phyloP scores from a whole-genome alignment of 2,888 invertebrate genomes.

The Lasioglossum villosulum region DNA sequence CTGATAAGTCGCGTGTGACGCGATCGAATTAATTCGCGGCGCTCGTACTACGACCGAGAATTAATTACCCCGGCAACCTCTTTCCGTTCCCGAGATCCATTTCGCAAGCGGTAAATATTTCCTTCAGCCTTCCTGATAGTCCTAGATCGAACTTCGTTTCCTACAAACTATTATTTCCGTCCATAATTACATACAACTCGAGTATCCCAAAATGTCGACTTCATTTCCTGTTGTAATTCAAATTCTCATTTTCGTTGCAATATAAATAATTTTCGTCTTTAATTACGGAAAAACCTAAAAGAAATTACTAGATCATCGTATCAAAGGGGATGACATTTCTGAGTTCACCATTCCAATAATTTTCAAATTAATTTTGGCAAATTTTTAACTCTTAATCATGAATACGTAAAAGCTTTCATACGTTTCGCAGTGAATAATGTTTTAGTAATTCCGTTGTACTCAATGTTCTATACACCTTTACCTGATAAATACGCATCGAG shows the following conservation, averaged over 20 bases:
- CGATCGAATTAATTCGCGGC: constrained; percentile 53
- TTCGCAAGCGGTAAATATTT: background rate
- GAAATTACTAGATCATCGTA: too few species aligned
- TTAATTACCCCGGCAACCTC: constrained; percentile 41
- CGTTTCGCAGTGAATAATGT: background rate
- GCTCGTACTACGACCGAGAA: constrained; percentile 19
- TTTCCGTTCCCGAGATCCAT: constrained; percentile 33
- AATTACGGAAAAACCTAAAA: too few species aligned
- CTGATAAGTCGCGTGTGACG: constrained; percentile 56
- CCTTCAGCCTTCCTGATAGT: background rate
- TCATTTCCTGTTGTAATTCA: too few species aligned
- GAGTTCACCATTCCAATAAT: too few species aligned
- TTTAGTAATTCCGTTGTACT: background rate
- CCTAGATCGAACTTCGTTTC: background rate
- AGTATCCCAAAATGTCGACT: background rate
- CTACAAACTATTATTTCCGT: background rate
- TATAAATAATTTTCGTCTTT: too few species aligned
- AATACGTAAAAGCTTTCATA: too few species aligned
- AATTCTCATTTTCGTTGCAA: background rate
- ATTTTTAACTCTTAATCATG: too few species aligned
- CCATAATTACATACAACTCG: background rate
- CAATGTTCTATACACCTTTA: background rate
- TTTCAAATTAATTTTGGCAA: too few species aligned
- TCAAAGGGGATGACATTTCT: too few species aligned
- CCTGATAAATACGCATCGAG: background rate